Evolutionary conservation across 2,888 invertebrate species (phyloP).

Genomic region (Drosophila melanocephala): DNA sequence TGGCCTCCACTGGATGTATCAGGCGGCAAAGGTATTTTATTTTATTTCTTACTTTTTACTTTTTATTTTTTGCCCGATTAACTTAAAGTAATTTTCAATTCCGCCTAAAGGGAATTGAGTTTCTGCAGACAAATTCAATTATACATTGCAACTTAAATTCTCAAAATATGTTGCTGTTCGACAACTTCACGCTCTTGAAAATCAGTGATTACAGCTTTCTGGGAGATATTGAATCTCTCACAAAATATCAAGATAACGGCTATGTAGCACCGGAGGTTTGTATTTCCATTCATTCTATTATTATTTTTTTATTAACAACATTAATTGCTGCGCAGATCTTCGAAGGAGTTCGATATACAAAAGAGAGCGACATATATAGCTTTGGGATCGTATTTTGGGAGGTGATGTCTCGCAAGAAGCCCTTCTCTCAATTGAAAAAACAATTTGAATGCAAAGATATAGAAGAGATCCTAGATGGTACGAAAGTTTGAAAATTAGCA

Average conservation of each 20-base stretch:
- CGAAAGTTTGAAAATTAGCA: too few relatives aligned
- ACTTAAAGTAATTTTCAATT: not conserved
- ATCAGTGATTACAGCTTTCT: conserved; percentile 1
- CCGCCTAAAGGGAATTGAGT: not conserved
- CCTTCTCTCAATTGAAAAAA: not conserved
- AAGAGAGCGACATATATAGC: conserved; percentile 1
- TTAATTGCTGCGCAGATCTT: not conserved
- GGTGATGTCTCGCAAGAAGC: conserved; percentile 3
- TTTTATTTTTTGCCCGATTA: not conserved
- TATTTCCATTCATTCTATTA: not conserved
- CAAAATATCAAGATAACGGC: not conserved
- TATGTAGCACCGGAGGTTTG: conserved; percentile 16
- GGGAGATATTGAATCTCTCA: not conserved
- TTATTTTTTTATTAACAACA: not conserved
- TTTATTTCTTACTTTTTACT: too few relatives aligned
- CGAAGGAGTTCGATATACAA: not conserved
- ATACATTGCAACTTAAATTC: conserved; percentile 8
- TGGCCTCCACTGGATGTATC: conserved; percentile 7
- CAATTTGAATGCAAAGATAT: too few relatives aligned
- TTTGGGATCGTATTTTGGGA: conserved; percentile 18
- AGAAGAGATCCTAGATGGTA: not conserved
- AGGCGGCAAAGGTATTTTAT: conserved; percentile 4
- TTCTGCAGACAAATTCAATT: not conserved
- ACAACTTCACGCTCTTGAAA: conserved; percentile 11
- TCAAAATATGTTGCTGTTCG: conserved; percentile 8